Base-by-base conservation (phyloP, 1,140 invertebrate species). In the Drosophila tropicalis region DNA sequence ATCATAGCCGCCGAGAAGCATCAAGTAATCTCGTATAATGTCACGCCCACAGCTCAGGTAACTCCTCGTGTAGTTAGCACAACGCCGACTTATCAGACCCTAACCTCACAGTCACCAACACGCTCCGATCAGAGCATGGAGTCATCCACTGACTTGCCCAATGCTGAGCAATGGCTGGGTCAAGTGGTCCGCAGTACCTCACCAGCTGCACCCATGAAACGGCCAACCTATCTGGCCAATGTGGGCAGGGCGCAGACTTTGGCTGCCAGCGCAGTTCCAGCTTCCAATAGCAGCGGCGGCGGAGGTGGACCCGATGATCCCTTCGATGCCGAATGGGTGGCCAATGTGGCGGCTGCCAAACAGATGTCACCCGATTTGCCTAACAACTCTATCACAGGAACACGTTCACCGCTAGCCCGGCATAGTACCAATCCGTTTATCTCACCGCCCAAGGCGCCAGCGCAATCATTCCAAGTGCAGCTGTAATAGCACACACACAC, bases 321-420 rank as follows among this genome's bases (percentile, higher is more conserved):
- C 0, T 97, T 97, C 86, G 96, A 97, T 91, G 96, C 96, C 5
- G 97, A 97, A 82, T 97, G 97, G 97, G 96, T 95, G 1, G 95
- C 86, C 25, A 84, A 83, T 72, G 90, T 92, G 32, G 86, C 90
- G 17, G 87, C 83, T 7, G 81, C 86, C 3, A 91, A 92, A 69
- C 80, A 87, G 66, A 39, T 91, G 54, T 91, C 90, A n/a, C 90
- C 90, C 9, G 86, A 91, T 56, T 54, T 90, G 60, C 92, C 72
- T n/a, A 44, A 2, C 41, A 44, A 3, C 13, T 13, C 40, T n/a
- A 41, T 12, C 41, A 44, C n/a, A 51, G 6, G 9, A 51, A 51
- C 17, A 51, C 41, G 73, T 9, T 82, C 75, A 15, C 76, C 81
- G 22, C 54, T 75, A 58, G 57, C 75, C 66, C 91, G 87, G 65